phyloP scores from a whole-genome alignment of 2,797 vertebrate species.

The Hafferia zeledoni region DNA sequence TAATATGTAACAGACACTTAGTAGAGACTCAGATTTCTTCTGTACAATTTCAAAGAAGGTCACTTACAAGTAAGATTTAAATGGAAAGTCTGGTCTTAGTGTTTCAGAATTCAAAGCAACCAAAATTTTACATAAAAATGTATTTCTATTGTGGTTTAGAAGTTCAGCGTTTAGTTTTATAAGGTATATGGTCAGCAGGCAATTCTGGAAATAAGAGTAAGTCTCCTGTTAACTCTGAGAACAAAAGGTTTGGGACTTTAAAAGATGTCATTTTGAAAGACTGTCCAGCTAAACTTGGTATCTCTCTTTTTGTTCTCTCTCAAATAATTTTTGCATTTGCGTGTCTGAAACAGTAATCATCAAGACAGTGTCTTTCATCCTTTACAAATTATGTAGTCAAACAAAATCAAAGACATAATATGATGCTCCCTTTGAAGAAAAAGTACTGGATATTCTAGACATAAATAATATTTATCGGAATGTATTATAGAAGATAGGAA shows the following conservation, averaged over 20 bases:
- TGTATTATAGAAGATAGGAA: neutral
- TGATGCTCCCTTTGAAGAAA: neutral
- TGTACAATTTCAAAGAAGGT: neutral
- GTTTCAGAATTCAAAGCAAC: neutral
- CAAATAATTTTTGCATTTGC: neutral
- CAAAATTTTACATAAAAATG: neutral
- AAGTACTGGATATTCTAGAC: neutral
- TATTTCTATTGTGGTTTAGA: neutral
- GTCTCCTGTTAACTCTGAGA: neutral
- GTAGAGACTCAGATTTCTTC: neutral
- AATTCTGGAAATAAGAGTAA: conserved; percentile 39
- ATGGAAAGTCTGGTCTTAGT: neutral
- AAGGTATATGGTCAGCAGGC: neutral
- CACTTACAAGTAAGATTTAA: neutral
- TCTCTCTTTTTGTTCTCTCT: neutral
- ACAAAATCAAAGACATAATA: neutral
- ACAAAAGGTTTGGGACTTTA: neutral
- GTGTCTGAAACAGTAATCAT: neutral
- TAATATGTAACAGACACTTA: neutral
- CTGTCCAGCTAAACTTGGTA: neutral
- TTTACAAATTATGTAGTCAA: neutral
- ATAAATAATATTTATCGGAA: neutral
- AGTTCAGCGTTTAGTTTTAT: conserved; percentile 19
- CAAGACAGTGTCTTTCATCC: neutral
- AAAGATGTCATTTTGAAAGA: neutral